Conservation (phyloP, 2,797 vertebrate genomes). For the Dromococcyx pavoninus region DNA sequence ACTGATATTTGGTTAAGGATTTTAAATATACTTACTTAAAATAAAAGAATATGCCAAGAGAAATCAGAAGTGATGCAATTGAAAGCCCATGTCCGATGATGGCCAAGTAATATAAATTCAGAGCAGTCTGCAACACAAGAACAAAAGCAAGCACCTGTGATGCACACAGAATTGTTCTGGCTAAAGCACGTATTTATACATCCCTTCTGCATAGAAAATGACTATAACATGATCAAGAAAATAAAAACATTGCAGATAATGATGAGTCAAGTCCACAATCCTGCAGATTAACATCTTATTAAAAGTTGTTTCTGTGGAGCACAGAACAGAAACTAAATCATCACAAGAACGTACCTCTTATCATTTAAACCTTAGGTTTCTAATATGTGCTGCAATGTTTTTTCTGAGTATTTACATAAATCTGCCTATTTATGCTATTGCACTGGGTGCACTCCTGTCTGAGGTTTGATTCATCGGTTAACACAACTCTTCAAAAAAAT, state of each 20-base stretch:
- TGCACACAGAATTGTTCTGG: background rate
- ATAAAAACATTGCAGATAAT: background rate
- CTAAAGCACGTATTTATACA: background rate
- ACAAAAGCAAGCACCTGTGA: constrained; percentile 15
- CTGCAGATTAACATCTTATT: background rate
- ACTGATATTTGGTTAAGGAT: background rate
- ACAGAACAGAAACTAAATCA: background rate
- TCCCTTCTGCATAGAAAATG: background rate
- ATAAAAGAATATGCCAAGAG: constrained; percentile 95
- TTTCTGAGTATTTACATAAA: background rate
- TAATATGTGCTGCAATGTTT: background rate
- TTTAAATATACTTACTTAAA: constrained; percentile 88
- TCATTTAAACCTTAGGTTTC: background rate
- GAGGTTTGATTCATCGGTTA: background rate
- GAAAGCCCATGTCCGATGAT: constrained; percentile 96
- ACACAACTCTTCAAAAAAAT: background rate
- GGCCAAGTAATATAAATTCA: constrained; percentile 93
- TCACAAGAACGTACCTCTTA: background rate
- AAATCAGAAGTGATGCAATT: constrained; percentile 89
- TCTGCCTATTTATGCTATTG: background rate
- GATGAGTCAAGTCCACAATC: background rate
- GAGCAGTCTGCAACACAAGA: constrained; percentile 85
- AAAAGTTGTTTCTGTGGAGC: background rate
- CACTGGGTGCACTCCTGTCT: background rate
- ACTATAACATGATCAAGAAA: background rate